Base-by-base conservation (phyloP, 2,888 invertebrate species). In the Cheilosia vulpina region DNA sequence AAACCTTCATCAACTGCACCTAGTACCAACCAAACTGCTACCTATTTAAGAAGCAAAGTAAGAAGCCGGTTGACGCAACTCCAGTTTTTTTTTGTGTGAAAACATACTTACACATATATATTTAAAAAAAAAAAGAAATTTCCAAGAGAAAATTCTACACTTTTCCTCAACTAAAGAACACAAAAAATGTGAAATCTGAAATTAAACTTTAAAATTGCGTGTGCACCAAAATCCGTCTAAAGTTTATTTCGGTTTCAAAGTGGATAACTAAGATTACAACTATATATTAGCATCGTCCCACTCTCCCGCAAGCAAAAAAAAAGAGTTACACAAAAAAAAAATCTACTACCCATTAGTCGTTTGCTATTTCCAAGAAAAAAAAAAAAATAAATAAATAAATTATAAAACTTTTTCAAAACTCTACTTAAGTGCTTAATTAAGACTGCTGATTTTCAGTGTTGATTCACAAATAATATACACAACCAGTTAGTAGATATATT, bases 161-260 rank as follows among this genome's bases (percentile, higher is more conserved):
- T 66, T 52, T 66, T 60, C 60, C 73, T 65, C 55, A 55, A 47
- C 17, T 77, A 76, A 62, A 57, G 69, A 72, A 80, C 62, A 77
- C 27, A 87, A 73, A 87, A 80, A 57, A 72, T 79, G 73, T 76
- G 62, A 81, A 82, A 81, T 82, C 53, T 76, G 73, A 77, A 80
- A 80, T 66, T 80, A 78, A 83, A 83, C 78, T 87, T 84, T 80
- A 75, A 72, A 82, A 84, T 77, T 82, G 78, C 77, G 72, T 81
- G 69, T 83, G 79, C 76, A 80, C 76, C 91, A 91, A 91, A 91
- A 91, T 92, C 92, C 92, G 92, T 92, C 92, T 92, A 92, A 92
- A 92, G 92, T 92, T 92, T 92, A 91, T 90, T 90, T 90, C 91
- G 90, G 90, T 89, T 90, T 90, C 90, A 88, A 65, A 85, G 75